phyloP scores from a whole-genome alignment of 2,888 invertebrate species.

The Amblyteles armatorius region DNA sequence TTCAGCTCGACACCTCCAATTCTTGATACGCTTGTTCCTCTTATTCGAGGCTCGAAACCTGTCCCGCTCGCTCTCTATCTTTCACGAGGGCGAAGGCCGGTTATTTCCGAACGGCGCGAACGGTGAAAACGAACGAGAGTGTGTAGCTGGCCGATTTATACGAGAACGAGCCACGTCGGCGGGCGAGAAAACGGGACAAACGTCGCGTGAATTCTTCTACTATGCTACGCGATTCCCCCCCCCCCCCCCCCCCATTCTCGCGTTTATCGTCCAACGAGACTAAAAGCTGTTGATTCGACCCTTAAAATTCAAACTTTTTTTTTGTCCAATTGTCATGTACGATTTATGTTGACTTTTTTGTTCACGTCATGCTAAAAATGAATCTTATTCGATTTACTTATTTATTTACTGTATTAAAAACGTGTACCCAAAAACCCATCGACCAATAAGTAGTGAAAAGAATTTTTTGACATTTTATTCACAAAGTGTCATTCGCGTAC shows the following conservation, averaged over 20 bases:
- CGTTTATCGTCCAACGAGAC: not conserved
- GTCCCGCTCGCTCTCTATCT: conserved; percentile 62
- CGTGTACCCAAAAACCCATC: too few species aligned
- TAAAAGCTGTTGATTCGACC: conserved; percentile 4
- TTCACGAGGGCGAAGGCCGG: conserved; percentile 75
- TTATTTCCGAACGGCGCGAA: conserved; percentile 74
- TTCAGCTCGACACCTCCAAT: conserved; percentile 35
- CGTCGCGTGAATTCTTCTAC: conserved; percentile 55
- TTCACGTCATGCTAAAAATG: not conserved
- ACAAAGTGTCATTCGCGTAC: not conserved
- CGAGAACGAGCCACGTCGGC: conserved; percentile 66
- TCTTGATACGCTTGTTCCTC: conserved; percentile 46
- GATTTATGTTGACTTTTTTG: not conserved
- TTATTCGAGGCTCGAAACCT: conserved; percentile 41
- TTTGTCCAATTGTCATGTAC: not conserved
- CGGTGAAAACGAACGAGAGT: conserved; percentile 72
- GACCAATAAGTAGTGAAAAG: too few species aligned
- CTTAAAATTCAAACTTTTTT: not conserved
- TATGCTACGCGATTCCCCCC: conserved; percentile 16
- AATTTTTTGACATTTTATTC: too few species aligned
- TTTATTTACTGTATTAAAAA: not conserved
- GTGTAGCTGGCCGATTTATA: conserved; percentile 65
- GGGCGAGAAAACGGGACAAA: conserved; percentile 58
- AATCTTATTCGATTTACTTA: not conserved
- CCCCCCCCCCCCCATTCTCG: not conserved